A percentile compares a stretch with the other conserved stretches of the same genome.
Conservation (phyloP, 2,113 vertebrate species). For the Dendropsophus ebraccatus region DNA sequence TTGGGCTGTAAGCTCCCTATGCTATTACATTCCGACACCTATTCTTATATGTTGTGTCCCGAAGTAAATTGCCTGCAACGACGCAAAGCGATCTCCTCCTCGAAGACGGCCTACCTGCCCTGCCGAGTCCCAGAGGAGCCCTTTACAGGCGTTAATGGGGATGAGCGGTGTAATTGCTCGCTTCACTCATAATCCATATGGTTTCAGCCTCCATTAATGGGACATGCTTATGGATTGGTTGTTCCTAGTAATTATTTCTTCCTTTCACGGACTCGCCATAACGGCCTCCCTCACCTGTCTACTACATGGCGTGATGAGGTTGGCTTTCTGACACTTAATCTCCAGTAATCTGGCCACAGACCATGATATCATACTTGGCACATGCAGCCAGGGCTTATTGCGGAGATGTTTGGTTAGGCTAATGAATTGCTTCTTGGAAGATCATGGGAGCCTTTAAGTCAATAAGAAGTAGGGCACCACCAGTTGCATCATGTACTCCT, state of each 20-base stretch:
- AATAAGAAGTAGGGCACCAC: neutral
- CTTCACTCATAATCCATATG: neutral
- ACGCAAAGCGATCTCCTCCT: neutral
- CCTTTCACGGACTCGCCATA: neutral
- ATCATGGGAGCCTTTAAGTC: constrained; percentile 8
- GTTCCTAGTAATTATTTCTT: neutral
- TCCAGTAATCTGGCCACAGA: neutral
- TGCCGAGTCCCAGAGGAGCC: neutral
- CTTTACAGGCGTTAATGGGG: constrained; percentile 16
- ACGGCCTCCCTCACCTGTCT: neutral
- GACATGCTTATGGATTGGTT: neutral
- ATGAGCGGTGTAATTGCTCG: constrained; percentile 1
- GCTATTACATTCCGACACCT: neutral
- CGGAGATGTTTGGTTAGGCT: constrained; percentile 31
- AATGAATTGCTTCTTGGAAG: neutral
- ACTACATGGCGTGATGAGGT: neutral
- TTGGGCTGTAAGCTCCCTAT: no score
- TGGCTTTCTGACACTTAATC: constrained; percentile 15
- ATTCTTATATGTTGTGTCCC: neutral
- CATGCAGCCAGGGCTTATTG: neutral
- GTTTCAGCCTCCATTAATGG: neutral
- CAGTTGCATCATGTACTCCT: neutral
- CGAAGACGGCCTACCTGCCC: neutral
- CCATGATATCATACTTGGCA: constrained; percentile 44
- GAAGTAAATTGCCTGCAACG: neutral